Percentiles rank a stretch among this genome's conserved stretches.
phyloP scores from a whole-genome alignment of 53 echinoderm and acorn worm genomes.

The Luidia sarsii region DNA sequence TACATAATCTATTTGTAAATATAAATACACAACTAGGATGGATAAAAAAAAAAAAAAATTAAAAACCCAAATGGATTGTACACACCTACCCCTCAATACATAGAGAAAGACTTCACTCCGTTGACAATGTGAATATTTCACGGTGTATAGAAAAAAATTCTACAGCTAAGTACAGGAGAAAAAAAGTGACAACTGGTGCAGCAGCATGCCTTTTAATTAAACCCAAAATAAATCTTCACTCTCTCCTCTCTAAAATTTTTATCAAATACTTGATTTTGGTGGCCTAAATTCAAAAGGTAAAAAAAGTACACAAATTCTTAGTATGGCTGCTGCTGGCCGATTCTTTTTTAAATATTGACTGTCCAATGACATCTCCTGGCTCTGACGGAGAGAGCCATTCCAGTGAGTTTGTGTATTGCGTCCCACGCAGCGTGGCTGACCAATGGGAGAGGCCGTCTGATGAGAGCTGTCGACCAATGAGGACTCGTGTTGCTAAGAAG shows the following conservation, averaged over 20 bases:
- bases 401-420: too few species aligned
- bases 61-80: too few species aligned
- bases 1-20: too few species aligned
- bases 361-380: constrained; percentile 28
- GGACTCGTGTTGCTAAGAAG: background rate
- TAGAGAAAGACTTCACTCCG: constrained; percentile 38
- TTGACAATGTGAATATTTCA: constrained; percentile 42
- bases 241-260: background rate
- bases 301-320: constrained; percentile 10
- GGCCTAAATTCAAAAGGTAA: background rate
- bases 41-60: too few species aligned
- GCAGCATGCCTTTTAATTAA: constrained; percentile 8
- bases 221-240: constrained; percentile 16
- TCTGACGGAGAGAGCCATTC: too few species aligned
- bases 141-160: constrained; percentile 9
- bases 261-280: too few species aligned
- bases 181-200: constrained; percentile 5
- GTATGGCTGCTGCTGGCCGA: constrained; percentile 22
- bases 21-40: too few species aligned
- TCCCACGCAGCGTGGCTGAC: background rate
- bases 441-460: constrained; percentile 11
- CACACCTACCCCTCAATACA: constrained; percentile 16
- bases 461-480: constrained; percentile 18
- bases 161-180: constrained; percentile 17
- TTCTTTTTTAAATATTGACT: constrained; percentile 32